Evolutionary conservation across 2,888 invertebrate species (phyloP).

Genomic region (Caenorhabditis sulstoni): DNA sequence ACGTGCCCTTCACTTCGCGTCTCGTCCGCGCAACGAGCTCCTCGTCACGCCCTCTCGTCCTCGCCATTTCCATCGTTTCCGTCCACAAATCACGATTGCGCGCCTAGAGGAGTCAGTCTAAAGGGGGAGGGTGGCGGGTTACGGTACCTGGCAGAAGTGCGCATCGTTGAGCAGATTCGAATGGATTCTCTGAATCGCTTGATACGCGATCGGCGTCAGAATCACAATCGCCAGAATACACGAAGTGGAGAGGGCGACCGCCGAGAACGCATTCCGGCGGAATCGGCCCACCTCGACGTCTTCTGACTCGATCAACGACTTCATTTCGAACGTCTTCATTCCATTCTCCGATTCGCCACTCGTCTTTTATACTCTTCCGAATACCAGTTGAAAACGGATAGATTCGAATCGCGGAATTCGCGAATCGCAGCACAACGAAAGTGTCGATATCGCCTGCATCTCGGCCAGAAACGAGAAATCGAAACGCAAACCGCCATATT

Average conservation of each 20-base stretch:
- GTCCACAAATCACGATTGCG: conserved; percentile 78
- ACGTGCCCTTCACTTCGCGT: conserved; percentile 63
- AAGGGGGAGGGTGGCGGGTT: neutral
- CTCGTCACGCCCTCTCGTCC: conserved; percentile 44
- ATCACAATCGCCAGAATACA: conserved; percentile 78
- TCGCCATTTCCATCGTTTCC: conserved; percentile 76
- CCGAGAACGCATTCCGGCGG: conserved; percentile 73
- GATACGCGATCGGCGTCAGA: conserved; percentile 78
- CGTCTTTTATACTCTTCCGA: neutral
- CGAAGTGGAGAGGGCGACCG: conserved; percentile 78
- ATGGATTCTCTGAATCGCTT: conserved; percentile 78
- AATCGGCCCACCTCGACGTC: conserved; percentile 40
- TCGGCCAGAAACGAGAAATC: too few species aligned
- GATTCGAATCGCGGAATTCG: too few species aligned
- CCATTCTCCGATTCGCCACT: neutral
- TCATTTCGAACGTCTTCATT: conserved; percentile 8
- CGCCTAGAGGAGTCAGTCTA: conserved; percentile 53
- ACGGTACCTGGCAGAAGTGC: conserved; percentile 76
- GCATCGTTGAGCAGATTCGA: conserved; percentile 74
- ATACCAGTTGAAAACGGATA: neutral
- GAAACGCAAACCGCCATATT: too few species aligned
- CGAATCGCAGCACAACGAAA: too few species aligned
- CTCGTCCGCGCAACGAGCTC: conserved; percentile 53
- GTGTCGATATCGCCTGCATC: too few species aligned
- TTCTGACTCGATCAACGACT: conserved; percentile 46